Percentiles rank a stretch among this genome's conserved stretches.
These are phyloP conservation scores for Anastrepha obliqua DNA, from an alignment of 1,140 invertebrate species.

Conservation along the genomic window DNA sequence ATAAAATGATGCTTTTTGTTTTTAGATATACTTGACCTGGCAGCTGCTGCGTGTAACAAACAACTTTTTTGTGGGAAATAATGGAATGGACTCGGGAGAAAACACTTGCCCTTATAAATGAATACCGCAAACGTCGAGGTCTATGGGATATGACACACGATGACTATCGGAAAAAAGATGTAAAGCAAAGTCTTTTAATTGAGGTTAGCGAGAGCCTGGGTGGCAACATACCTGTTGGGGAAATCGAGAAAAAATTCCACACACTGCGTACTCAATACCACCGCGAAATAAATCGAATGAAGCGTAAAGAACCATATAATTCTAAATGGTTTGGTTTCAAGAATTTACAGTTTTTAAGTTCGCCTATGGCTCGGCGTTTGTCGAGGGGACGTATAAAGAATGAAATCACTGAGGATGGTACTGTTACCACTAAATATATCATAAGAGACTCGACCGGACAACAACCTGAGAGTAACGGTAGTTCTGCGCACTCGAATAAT, in stretches of 20 bases:
- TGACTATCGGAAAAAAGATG: conserved; percentile 72
- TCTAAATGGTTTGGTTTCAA: conserved; percentile 74
- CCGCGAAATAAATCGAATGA: conserved; percentile 73
- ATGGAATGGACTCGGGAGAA: conserved; percentile 74
- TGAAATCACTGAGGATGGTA: conserved; percentile 64
- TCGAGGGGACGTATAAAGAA: conserved; percentile 67
- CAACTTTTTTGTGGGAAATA: not conserved
- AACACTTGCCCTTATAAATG: conserved; percentile 68
- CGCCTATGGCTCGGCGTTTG: conserved; percentile 69
- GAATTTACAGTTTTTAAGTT: conserved; percentile 70
- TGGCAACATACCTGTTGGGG: conserved; percentile 68
- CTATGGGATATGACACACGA: conserved; percentile 74
- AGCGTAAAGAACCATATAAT: conserved; percentile 71
- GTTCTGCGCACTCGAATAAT: conserved; percentile 51
- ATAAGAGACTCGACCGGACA: conserved; percentile 55
- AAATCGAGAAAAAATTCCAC: conserved; percentile 72
- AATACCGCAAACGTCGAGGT: conserved; percentile 69
- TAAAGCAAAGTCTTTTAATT: conserved; percentile 67
- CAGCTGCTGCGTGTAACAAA: no score
- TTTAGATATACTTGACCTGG: no score
- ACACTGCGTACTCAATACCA: conserved; percentile 72
- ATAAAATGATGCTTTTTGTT: no score
- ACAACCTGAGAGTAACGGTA: conserved; percentile 51
- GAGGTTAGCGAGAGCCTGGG: conserved; percentile 68
- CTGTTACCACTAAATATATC: conserved; percentile 62